Conservation (phyloP, 2,888 invertebrate genomes). For the Tubulanus polymorphus region DNA sequence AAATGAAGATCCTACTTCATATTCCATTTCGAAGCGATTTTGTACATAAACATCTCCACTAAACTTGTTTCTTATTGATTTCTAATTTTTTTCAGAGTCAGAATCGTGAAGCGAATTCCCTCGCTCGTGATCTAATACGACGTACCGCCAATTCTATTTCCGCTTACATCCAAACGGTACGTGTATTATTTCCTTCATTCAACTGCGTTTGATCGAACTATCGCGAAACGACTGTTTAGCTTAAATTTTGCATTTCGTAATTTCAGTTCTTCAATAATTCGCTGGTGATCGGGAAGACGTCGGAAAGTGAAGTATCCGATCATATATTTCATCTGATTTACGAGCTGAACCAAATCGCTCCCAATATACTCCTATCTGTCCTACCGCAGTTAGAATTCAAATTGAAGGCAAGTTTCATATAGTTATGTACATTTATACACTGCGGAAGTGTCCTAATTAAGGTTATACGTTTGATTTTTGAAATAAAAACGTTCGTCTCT, state of each 20-base stretch:
- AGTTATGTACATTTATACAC: no score
- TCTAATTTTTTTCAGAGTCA: constrained; percentile 62
- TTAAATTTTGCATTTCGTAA: constrained; percentile 4
- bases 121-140: constrained; percentile 86
- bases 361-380: constrained; percentile 78
- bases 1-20: no score
- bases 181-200: constrained; percentile 36
- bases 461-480: not conserved
- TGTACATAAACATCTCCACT: not conserved
- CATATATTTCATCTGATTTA: constrained; percentile 89
- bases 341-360: constrained; percentile 89
- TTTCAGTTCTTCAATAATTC: constrained; percentile 91
- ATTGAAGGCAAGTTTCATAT: constrained; percentile 46
- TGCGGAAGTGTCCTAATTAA: no score
- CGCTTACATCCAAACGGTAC: constrained; percentile 88
- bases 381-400: constrained; percentile 95
- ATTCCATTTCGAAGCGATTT: no score
- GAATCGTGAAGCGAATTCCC: constrained; percentile 80
- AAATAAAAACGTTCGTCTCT: constrained; percentile 9
- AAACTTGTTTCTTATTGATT: not conserved
- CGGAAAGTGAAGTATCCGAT: constrained; percentile 48
- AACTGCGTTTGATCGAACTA: not conserved
- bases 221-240: not conserved
- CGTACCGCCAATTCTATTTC: constrained; percentile 90
- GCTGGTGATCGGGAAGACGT: constrained; percentile 82